Percentiles rank a stretch among this genome's conserved stretches.
Evolutionary conservation across 1,140 invertebrate species (phyloP).

Genomic region (Theocolax elegans): DNA sequence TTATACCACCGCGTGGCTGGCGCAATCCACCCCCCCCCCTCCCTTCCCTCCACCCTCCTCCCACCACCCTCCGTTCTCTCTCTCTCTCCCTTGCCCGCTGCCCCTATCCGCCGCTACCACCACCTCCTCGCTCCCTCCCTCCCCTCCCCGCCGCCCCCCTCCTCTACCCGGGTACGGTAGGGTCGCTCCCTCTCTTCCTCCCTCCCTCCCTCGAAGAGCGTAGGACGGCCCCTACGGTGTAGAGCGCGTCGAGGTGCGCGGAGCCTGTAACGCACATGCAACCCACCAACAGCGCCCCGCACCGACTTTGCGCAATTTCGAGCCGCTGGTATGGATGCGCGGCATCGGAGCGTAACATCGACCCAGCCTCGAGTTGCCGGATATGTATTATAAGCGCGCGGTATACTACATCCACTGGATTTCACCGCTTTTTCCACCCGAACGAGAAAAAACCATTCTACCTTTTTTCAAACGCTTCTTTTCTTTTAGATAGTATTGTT

Average conservation of each 20-base stretch:
- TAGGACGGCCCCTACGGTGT: too few species aligned
- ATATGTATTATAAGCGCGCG: too few species aligned
- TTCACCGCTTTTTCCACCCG: too few species aligned
- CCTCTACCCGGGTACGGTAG: too few species aligned
- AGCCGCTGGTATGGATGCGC: not conserved
- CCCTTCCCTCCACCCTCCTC: not conserved
- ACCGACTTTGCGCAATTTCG: not conserved
- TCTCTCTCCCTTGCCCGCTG: not conserved
- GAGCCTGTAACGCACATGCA: too few species aligned
- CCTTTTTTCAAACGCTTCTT: too few species aligned
- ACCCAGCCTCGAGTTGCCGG: slow-evolving; percentile 38
- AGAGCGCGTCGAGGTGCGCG: too few species aligned
- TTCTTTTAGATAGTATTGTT: too few species aligned
- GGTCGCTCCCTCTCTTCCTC: not conserved
- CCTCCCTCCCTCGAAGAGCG: too few species aligned
- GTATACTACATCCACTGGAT: too few species aligned
- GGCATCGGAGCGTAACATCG: slow-evolving; percentile 50
- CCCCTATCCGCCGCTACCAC: not conserved
- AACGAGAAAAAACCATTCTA: too few species aligned
- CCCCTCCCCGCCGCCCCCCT: not conserved
- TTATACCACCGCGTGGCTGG: slow-evolving; percentile 41
- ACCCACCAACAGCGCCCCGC: not conserved
- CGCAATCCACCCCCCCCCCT: slow-evolving; percentile 30
- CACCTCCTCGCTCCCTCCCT: not conserved
- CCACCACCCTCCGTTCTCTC: not conserved